These are phyloP conservation scores for Drosophila melanosoma DNA, from an alignment of 2,888 invertebrate genomes.

Conservation along the genomic window DNA sequence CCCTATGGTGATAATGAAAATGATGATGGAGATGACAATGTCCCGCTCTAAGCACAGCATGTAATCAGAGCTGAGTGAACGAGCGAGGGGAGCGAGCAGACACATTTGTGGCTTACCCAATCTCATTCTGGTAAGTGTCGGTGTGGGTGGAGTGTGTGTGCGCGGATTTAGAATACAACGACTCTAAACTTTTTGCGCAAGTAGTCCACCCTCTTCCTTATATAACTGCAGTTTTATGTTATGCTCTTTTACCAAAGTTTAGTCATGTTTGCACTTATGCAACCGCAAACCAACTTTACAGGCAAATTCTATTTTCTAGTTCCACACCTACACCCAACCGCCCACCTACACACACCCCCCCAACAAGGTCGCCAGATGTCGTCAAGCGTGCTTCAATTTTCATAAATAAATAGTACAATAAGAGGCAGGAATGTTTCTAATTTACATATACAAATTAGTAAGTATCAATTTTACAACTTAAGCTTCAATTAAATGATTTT, in stretches of 20 bases:
- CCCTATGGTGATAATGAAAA: slow-evolving; percentile 36
- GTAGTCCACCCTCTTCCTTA: slow-evolving; percentile 5
- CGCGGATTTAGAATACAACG: slow-evolving; percentile 37
- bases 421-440: neutral
- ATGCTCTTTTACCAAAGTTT: slow-evolving; percentile 28
- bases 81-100: slow-evolving; percentile 5
- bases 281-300: slow-evolving; percentile 50
- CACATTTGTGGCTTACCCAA: slow-evolving; percentile 15
- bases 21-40: slow-evolving; percentile 19
- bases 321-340: slow-evolving; percentile 3
- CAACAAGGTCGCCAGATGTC: slow-evolving; percentile 6
- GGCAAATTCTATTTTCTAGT: slow-evolving; percentile 42
- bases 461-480: neutral
- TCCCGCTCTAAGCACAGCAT: slow-evolving; percentile 43
- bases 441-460: neutral
- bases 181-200: slow-evolving; percentile 40
- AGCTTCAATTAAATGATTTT: neutral
- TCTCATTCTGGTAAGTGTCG: neutral
- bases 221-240: slow-evolving; percentile 37
- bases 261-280: slow-evolving; percentile 29
- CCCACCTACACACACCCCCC: neutral
- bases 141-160: slow-evolving; percentile 1
- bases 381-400: neutral
- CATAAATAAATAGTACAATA: neutral
- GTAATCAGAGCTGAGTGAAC: neutral